Conservation (phyloP, 1,140 invertebrate genomes). For the Drosophila obscura region DNA sequence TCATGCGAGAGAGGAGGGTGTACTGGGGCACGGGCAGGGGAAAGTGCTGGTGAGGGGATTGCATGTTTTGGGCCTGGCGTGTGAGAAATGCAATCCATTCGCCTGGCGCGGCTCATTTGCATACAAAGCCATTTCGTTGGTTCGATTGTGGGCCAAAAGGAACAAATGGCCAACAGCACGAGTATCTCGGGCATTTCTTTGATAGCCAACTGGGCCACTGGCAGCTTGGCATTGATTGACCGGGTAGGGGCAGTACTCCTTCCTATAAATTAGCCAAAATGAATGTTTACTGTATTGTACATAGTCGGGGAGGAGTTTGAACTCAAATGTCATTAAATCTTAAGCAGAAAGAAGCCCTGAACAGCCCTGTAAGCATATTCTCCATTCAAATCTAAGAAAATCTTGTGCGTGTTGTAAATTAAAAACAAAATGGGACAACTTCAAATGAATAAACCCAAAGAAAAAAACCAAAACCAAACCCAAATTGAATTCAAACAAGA, state of each 20-base stretch:
- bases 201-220: conserved; percentile 4
- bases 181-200: conserved; percentile 21
- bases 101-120: conserved; percentile 61
- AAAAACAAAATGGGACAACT: conserved; percentile 20
- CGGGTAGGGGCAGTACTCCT: not conserved
- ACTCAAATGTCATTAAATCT: conserved; percentile 37
- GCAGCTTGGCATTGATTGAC: conserved; percentile 45
- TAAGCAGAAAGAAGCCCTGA: conserved; percentile 33
- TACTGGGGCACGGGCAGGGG: not conserved
- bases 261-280: conserved; percentile 44
- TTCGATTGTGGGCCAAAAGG: conserved; percentile 59
- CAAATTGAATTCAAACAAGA: not conserved
- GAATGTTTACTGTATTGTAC: conserved; percentile 39
- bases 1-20: conserved; percentile 8
- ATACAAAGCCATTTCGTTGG: conserved; percentile 71
- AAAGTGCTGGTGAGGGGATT: not conserved
- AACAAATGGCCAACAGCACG: conserved; percentile 45
- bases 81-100: conserved; percentile 53
- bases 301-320: conserved; percentile 34
- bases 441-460: conserved; percentile 7
- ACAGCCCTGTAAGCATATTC: conserved; percentile 54
- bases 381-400: conserved; percentile 66
- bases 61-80: conserved; percentile 35
- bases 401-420: conserved; percentile 76
- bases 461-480: conserved; percentile 21